Percentiles rank a stretch among this genome's conserved stretches.
phyloP scores from a whole-genome alignment of 2,888 invertebrate genomes.

The Monopis laevigella region DNA sequence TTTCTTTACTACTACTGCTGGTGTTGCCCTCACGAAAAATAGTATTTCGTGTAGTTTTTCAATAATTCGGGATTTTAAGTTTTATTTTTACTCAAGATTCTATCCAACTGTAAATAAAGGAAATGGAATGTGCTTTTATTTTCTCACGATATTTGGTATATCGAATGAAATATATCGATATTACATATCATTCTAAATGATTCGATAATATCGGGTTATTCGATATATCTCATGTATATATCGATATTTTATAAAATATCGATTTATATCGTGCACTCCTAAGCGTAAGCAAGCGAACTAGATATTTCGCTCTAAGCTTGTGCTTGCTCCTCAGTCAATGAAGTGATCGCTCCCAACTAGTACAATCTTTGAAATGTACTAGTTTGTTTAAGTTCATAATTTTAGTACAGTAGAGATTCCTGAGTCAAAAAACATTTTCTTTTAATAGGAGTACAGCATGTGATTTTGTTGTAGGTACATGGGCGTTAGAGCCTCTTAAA shows the following conservation, averaged over 20 bases:
- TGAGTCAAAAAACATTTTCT: no score
- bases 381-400: no score
- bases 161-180: constrained; percentile 14
- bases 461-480: no score
- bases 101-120: neutral
- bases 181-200: constrained; percentile 7
- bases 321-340: no score
- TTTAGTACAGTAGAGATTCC: no score
- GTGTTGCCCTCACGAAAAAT: neutral
- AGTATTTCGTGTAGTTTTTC: neutral
- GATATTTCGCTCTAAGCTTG: no score
- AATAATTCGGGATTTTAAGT: constrained; percentile 1
- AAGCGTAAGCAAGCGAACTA: no score
- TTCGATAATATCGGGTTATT: constrained; percentile 12
- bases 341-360: no score
- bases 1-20: neutral
- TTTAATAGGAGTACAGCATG: no score
- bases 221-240: neutral
- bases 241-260: neutral
- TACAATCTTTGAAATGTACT: no score
- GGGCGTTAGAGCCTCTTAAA: no score
- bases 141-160: constrained; percentile 11
- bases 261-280: neutral
- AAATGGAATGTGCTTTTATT: constrained; percentile 8
- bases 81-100: constrained; percentile 7